Conservation (phyloP, 1,140 invertebrate genomes). For the Mactra quadrangularis region DNA sequence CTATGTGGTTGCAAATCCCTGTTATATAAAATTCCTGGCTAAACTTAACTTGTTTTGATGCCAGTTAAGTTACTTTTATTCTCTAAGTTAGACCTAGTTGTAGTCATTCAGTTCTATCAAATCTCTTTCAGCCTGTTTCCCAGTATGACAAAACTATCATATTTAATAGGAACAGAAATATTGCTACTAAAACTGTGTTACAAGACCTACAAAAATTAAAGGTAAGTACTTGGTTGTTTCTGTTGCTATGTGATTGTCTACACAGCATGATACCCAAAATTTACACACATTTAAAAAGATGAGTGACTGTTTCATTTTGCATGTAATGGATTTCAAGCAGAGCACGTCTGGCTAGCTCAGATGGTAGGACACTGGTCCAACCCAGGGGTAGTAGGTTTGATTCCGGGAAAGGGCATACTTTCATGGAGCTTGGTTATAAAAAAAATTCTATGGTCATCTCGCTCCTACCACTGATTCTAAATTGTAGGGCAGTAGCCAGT, state of each 20-base stretch:
- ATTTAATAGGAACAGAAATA: constrained; percentile 12
- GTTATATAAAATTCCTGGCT: too few species aligned
- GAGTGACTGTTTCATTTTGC: not conserved
- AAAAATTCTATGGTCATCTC: not conserved
- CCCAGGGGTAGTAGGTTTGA: too few species aligned
- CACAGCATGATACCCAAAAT: not conserved
- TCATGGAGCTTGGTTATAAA: too few species aligned
- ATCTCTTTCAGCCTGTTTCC: constrained; percentile 35
- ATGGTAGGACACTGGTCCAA: too few species aligned
- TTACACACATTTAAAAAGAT: not conserved
- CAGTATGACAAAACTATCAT: not conserved
- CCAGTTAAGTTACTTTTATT: too few species aligned
- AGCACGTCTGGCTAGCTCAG: not conserved
- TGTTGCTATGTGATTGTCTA: too few species aligned
- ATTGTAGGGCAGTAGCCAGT: too few species aligned
- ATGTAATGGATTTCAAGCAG: not conserved
- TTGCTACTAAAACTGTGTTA: constrained; percentile 65
- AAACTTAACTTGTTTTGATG: too few species aligned
- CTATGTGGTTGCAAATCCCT: too few species aligned
- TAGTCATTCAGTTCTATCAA: too few species aligned
- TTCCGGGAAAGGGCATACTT: too few species aligned
- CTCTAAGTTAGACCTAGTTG: too few species aligned
- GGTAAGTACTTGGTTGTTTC: constrained; percentile 51
- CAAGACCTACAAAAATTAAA: constrained; percentile 75
- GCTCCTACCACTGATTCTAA: not conserved